Evolutionary conservation across 2,113 vertebrate species (phyloP), one percentile per base, ranked within the genome.

Genomic region (Colaptes auratus): DNA sequence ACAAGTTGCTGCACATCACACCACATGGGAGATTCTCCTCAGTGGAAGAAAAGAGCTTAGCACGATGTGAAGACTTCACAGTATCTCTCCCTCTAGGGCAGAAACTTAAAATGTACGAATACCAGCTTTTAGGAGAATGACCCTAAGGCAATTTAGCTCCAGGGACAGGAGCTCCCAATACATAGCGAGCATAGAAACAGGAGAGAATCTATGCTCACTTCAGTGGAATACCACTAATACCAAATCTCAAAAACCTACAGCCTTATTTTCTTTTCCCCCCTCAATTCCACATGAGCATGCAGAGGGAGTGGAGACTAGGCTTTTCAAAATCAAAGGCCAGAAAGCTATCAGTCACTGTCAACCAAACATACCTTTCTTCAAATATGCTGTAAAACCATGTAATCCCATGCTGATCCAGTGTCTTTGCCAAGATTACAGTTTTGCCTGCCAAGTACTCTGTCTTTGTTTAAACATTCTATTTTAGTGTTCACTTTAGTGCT

Each of bases 401-500:
- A 73, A 80, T 46, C 48, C 35, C 6, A 82, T n/a, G 55, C 23
- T 63, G 19, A 73, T 77, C 50, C 60, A 21, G 6, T 55, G 42
- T 35, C 36, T 90, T 60, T 72, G 74, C 33, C 53, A 59, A 52
- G 39, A 76, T 60, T 27, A 65, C 23, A 96, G 35, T 24, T 91
- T 70, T 92, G 59, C 25, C 25, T 63, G 61, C 61, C 61, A 67
- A 95, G 55, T 63, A 56, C 25, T 71, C 36, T 33, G 82, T 58
- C 46, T 82, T 75, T 60, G 60, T 85, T 76, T 52, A 31, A 83
- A 63, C 67, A 3, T 88, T 66, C 33, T n/a, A 71, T 56, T 71
- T 83, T 52, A 92, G 35, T 58, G 55, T 31, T 86, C 31, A 35
- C 33, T 90, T 75, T 53, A 85, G 46, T 65, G 33, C 42, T 18